Conservation (phyloP, 1,140 invertebrate genomes). For the Drosophila littoralis region DNA sequence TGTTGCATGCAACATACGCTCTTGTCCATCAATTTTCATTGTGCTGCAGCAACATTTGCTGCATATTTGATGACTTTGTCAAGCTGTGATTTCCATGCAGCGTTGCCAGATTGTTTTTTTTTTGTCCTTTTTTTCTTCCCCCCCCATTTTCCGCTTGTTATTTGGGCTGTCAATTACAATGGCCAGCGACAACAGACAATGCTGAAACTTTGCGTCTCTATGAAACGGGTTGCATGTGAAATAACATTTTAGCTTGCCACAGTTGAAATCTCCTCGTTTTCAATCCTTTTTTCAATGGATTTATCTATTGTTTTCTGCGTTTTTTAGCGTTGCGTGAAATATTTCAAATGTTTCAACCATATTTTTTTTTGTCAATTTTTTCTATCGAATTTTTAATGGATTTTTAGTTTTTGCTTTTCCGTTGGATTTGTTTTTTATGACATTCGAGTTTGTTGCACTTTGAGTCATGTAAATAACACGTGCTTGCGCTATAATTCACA, state of each 20-base stretch:
- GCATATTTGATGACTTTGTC: conserved; percentile 40
- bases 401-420: no score
- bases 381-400: background rate
- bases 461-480: background rate
- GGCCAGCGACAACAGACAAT: conserved; percentile 1
- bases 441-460: background rate
- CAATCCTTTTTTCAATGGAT: background rate
- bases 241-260: background rate
- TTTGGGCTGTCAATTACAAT: conserved; percentile 33
- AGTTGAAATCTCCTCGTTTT: background rate
- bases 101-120: background rate
- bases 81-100: conserved; percentile 5
- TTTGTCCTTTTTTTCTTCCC: background rate
- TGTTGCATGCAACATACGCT: background rate
- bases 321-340: background rate
- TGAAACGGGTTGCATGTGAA: conserved; percentile 3
- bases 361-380: background rate
- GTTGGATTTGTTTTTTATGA: no score
- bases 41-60: conserved; percentile 18
- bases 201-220: background rate
- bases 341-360: background rate
- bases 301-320: background rate
- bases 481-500: background rate
- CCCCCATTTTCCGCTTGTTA: background rate
- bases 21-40: conserved; percentile 11